Conservation (phyloP, 2,113 vertebrate species). For the Mastomys coucha region DNA sequence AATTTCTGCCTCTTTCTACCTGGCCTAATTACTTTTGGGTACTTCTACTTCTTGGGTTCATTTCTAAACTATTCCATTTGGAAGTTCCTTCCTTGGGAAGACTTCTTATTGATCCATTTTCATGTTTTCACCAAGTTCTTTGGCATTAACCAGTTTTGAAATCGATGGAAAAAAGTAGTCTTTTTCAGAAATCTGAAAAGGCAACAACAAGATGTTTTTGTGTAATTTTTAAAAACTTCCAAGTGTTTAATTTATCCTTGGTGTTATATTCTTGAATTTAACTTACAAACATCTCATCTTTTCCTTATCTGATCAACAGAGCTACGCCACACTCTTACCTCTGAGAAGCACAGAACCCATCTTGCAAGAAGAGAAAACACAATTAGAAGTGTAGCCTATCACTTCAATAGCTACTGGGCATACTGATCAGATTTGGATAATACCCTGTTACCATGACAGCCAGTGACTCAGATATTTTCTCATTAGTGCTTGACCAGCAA, state of each 20-base stretch:
- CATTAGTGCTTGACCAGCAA: conserved; percentile 88
- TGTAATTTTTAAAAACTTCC: conserved; percentile 8
- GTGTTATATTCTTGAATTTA: conserved; percentile 57
- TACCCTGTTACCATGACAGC: conserved; percentile 88
- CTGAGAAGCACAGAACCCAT: conserved; percentile 74
- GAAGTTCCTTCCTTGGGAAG: not conserved
- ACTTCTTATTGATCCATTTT: conserved; percentile 7
- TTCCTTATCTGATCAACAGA: conserved; percentile 72
- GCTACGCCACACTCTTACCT: conserved; percentile 60
- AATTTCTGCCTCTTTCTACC: not conserved
- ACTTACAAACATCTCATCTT: conserved; percentile 47
- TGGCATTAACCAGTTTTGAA: not conserved
- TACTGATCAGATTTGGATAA: conserved; percentile 88
- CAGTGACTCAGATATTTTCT: conserved; percentile 86
- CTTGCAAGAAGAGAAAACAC: conserved; percentile 75
- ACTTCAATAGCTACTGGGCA: conserved; percentile 82
- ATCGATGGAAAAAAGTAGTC: not conserved
- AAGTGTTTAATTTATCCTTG: conserved; percentile 44
- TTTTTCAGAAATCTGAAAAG: conserved; percentile 24
- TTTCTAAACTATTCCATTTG: conserved; percentile 5
- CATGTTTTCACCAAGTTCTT: not conserved
- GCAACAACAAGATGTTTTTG: not conserved
- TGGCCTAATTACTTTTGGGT: not conserved
- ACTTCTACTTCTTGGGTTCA: not conserved
- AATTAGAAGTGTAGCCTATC: conserved; percentile 82